Base-by-base conservation (phyloP, 2,113 vertebrate species). In the Aphyosemion australe region DNA sequence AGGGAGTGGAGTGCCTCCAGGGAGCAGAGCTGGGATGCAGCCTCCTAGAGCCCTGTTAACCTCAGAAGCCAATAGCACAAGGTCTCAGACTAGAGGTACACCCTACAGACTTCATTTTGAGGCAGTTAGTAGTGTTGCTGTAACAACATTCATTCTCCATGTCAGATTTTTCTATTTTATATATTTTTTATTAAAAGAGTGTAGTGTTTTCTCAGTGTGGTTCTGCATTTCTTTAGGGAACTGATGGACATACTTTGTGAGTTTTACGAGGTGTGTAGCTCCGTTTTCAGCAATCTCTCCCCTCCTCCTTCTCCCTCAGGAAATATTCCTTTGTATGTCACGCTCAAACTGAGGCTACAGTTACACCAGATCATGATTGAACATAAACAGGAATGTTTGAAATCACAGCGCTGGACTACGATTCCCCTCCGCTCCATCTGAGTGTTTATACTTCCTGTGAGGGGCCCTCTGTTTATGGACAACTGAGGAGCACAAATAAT, bases 401-500 rank as follows among this genome's bases (percentile, higher is more conserved):
- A 84, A 92, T 95, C 93, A 94, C 92, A 93, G 92, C 89, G 90
- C 73, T 93, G 92, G 91, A 93, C 93, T 88, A 76, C 89, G 91
- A 92, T 93, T 93, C 93, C 93, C 95, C 94, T 95, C 94, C 91
- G 91, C 92, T 83, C 67, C 91, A 90, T 78, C 92, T 92, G 92
- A 85, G 90, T 97, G 95, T 97, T 96, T 97, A 96, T 95, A 93
- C 94, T 93, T 96, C 94, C 94, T 94, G 93, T 90, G 91, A 95
- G 95, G 93, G 94, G 94, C 93, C 93, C 90, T 94, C 91, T 96
- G 95, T 97, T 97, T 97, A 95, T 93, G 93, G 93, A 95, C 93
- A 95, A 93, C 89, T 91, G 93, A 94, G 94, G 92, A 96, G 94
- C 93, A 95, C 93, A 97, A 98, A 97, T 97, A 98, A 98, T 96